phyloP scores from a whole-genome alignment of 2,797 vertebrate genomes.

The Pseudotriccus pelzelni region DNA sequence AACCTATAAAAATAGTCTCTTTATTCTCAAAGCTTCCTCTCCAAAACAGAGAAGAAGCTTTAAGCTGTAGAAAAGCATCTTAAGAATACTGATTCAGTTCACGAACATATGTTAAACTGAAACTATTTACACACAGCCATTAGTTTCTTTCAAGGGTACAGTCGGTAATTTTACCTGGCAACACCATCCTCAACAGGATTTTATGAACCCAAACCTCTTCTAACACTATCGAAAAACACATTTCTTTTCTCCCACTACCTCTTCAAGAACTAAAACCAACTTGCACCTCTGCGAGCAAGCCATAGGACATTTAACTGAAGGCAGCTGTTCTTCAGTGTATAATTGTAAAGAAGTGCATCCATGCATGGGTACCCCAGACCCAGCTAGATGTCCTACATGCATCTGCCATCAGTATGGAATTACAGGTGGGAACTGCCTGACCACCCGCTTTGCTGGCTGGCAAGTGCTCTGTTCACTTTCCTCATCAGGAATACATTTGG shows the following conservation, averaged over 20 bases:
- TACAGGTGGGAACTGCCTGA: neutral
- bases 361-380: neutral
- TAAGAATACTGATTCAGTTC: neutral
- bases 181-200: neutral
- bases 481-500: neutral
- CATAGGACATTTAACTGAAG: neutral
- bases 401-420: neutral
- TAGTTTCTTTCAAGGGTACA: neutral
- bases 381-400: neutral
- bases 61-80: neutral
- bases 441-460: neutral
- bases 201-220: neutral
- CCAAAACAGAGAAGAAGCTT: neutral
- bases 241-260: neutral
- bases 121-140: neutral
- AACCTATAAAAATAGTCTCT: neutral
- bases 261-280: neutral
- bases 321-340: neutral
- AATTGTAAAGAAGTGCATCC: neutral
- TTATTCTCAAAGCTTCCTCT: neutral
- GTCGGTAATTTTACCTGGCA: neutral
- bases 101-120: neutral
- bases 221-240: neutral
- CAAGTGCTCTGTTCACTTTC: neutral
- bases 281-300: neutral